phyloP scores from a whole-genome alignment of 2,797 vertebrate genomes.

The Calcarius lapponicus region DNA sequence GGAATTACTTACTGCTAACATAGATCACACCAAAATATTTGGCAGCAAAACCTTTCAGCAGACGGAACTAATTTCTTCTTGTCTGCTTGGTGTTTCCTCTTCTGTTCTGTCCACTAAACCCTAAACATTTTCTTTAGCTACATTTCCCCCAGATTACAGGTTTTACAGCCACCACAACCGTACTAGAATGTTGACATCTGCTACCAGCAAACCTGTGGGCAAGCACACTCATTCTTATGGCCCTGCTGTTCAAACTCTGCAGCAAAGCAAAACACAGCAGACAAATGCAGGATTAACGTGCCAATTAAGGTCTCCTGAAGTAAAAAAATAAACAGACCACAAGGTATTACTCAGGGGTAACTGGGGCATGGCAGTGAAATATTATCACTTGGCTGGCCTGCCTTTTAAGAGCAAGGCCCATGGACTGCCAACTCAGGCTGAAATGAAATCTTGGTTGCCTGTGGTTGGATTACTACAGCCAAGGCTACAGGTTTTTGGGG shows the following conservation, averaged over 20 bases:
- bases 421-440: accelerated
- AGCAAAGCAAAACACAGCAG: not conserved
- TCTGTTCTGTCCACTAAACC: not conserved
- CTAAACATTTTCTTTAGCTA: not conserved
- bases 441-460: not conserved
- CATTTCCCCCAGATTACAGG: not conserved
- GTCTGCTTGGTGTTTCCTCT: not conserved
- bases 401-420: not conserved
- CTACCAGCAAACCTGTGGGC: not conserved
- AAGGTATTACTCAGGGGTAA: not conserved
- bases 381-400: not conserved
- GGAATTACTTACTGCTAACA: constrained; percentile 46
- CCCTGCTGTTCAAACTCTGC: not conserved
- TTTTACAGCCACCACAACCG: not conserved
- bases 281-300: not conserved
- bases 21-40: not conserved
- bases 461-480: not conserved
- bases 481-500: too few species aligned
- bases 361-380: not conserved
- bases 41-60: constrained; percentile 31
- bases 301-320: not conserved
- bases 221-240: not conserved
- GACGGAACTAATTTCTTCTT: not conserved
- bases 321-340: not conserved
- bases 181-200: not conserved